These are phyloP conservation scores for Onychostruthus taczanowskii DNA, from an alignment of 2,113 vertebrate genomes.

Conservation along the genomic window DNA sequence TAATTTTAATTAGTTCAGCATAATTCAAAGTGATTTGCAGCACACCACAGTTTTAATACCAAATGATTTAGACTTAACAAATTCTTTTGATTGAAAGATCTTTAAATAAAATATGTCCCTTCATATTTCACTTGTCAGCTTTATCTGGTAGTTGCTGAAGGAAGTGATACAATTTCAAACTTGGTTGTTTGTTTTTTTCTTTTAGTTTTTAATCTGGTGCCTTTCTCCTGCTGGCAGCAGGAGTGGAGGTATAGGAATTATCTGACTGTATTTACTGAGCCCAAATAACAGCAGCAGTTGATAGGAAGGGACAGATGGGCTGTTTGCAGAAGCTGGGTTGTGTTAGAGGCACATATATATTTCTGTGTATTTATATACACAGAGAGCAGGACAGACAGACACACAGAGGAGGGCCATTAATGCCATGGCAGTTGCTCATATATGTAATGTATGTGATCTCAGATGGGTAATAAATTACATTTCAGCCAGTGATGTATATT, in stretches of 20 bases:
- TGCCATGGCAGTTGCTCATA: neutral
- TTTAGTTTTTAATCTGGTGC: neutral
- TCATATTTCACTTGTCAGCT: neutral
- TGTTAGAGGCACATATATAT: rapidly evolving
- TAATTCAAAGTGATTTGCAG: neutral
- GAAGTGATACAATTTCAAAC: neutral
- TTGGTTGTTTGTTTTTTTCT: neutral
- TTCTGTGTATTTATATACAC: neutral
- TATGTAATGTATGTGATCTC: neutral
- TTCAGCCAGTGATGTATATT: neutral
- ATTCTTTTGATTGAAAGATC: neutral
- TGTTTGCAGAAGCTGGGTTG: neutral
- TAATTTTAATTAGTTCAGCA: neutral
- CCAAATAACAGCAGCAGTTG: neutral
- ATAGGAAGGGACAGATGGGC: neutral
- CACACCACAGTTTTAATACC: rapidly evolving
- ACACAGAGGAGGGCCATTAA: rapidly evolving
- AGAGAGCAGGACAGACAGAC: neutral
- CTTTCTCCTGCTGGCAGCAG: neutral
- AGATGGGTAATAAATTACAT: neutral
- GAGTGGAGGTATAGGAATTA: neutral
- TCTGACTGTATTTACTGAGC: neutral
- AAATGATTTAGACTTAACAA: neutral
- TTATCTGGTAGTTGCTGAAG: neutral
- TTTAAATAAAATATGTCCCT: neutral